A percentile compares a stretch with the other conserved stretches of the same genome.
phyloP scores from a whole-genome alignment of 1,140 invertebrate species.

The Trialeurodes vaporariorum region DNA sequence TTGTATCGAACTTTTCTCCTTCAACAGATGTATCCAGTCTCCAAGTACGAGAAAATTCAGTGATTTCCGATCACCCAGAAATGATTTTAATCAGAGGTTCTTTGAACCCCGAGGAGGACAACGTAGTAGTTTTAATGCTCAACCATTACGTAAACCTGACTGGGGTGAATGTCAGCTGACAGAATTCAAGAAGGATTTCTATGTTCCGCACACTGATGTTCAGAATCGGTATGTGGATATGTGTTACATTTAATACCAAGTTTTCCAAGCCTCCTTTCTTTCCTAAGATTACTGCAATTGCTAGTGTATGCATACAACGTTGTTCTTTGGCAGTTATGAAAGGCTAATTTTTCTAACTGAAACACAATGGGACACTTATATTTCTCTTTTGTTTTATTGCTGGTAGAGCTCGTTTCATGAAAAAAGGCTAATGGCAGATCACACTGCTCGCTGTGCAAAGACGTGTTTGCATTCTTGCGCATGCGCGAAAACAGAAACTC shows the following conservation, averaged over 20 bases:
- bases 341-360: no score
- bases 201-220: constrained; percentile 53
- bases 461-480: no score
- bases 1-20: no score
- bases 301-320: no score
- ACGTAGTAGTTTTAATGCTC: not conserved
- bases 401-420: no score
- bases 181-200: constrained; percentile 92
- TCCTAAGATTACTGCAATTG: not conserved
- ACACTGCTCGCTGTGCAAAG: no score
- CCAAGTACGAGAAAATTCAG: not conserved
- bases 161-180: constrained; percentile 65
- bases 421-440: no score
- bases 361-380: no score
- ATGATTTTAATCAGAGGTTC: not conserved
- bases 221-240: constrained; percentile 29
- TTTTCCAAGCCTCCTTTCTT: not conserved
- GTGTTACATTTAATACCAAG: not conserved
- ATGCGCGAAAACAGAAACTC: no score
- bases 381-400: no score
- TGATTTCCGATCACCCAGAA: not conserved
- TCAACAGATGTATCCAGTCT: not conserved
- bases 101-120: not conserved
- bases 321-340: no score
- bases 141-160: constrained; percentile 51